These are phyloP conservation scores for Epiblema foenella DNA, from an alignment of 2,888 invertebrate species.

Conservation along the genomic window DNA sequence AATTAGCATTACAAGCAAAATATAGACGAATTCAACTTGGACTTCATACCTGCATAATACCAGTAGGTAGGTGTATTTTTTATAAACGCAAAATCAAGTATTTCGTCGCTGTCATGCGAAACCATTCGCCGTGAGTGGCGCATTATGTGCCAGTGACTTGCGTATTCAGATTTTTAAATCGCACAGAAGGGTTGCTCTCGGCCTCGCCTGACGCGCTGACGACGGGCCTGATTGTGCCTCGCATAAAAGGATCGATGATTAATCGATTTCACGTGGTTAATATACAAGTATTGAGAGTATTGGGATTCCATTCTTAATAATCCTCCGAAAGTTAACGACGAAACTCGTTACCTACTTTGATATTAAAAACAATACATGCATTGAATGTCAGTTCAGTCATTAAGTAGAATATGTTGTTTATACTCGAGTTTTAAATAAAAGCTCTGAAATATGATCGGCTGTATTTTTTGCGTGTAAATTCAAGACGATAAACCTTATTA, in stretches of 20 bases:
- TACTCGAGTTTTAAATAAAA: slow-evolving; percentile 44
- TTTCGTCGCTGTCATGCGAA: slow-evolving; percentile 62
- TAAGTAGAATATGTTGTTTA: slow-evolving; percentile 14
- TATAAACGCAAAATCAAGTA: slow-evolving; percentile 53
- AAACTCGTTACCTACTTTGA: slow-evolving; percentile 1
- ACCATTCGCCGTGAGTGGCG: slow-evolving; percentile 59
- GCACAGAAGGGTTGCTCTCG: slow-evolving; percentile 44
- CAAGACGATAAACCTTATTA: slow-evolving; percentile 68
- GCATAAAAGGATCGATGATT: slow-evolving; percentile 29
- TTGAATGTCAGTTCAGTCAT: background rate
- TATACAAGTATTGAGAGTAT: slow-evolving; percentile 21
- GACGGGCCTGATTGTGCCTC: slow-evolving; percentile 21
- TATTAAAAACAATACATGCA: background rate
- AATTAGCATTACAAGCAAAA: slow-evolving; percentile 5
- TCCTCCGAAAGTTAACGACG: slow-evolving; percentile 1
- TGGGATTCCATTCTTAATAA: slow-evolving; percentile 1
- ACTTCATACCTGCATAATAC: slow-evolving; percentile 11
- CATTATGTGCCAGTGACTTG: slow-evolving; percentile 55
- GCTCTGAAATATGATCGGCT: slow-evolving; percentile 33
- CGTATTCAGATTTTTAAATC: slow-evolving; percentile 43
- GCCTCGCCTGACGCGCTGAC: slow-evolving; percentile 16
- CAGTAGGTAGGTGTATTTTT: slow-evolving; percentile 6
- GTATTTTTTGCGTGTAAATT: slow-evolving; percentile 56
- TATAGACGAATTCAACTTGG: slow-evolving; percentile 1
- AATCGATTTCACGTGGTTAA: slow-evolving; percentile 25